Evolutionary conservation across 2,888 invertebrate species (phyloP), one percentile per base, ranked within the genome.

Genomic region (Podabrus alpinus): DNA sequence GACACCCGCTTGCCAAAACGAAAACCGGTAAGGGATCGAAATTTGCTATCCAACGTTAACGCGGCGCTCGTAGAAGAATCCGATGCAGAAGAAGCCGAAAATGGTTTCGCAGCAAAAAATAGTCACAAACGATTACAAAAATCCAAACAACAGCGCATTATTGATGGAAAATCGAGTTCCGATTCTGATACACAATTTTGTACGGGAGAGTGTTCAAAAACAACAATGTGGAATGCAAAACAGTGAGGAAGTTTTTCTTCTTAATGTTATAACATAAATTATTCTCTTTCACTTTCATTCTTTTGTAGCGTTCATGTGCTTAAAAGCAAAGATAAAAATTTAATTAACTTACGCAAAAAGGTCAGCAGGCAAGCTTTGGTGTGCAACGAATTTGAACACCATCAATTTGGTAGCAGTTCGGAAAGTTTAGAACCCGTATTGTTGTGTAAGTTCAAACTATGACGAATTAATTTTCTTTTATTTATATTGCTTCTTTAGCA

Each of bases 131-230:
- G 78, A 29, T 79, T 81, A 64, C 81, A 81, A 68, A 83, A 82
- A 76, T 71, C 76, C 29, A 81, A 80, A 74, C 74, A 76, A 74
- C 74, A 76, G 17, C 76, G 19, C 11, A 79, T 78, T 59, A 66
- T 68, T 73, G 90, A 92, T 84, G 89, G 89, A 82, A 88, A 91
- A 81, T 93, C 93, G 10, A 94, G 94, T 85, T 94, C 94, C 13
- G 94, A 94, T 83, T 94, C 94, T 1, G 94, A 94, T 83, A 90
- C 92, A 83, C 86, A 91, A 66, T 88, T 91, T 81, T 93, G 93
- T 79, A 93, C 94, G 69, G 88, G 92, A 59, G 94, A 92, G 86
- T 83, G 83, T 60, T 83, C 85, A 24, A 84, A 87, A 19, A 85
- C 85, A 72, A 77, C 78, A 71, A 71, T 79, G 24, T 72, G 78